Conservation (phyloP, 2,113 vertebrate genomes). For the Sciurus niger region DNA sequence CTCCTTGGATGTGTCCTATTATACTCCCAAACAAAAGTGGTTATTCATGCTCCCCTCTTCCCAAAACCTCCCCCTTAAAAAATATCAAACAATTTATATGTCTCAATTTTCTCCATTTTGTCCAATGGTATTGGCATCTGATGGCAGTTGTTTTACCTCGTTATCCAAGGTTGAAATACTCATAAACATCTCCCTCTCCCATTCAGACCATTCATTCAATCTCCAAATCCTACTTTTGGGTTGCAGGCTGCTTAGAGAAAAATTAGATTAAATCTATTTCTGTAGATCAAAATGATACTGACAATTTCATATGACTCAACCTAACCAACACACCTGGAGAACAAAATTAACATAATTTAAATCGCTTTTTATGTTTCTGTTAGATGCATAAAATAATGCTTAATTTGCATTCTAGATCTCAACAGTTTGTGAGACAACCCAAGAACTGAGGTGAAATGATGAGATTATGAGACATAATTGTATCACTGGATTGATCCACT, state of each 20-base stretch:
- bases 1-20: background rate
- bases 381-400: slow-evolving; percentile 36
- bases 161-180: background rate
- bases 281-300: slow-evolving; percentile 16
- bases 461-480: no score
- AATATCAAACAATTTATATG: background rate
- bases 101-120: slow-evolving; percentile 10
- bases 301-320: background rate
- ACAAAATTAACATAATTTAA: background rate
- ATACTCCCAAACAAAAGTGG: background rate
- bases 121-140: background rate
- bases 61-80: background rate
- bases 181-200: background rate
- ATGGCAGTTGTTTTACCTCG: background rate
- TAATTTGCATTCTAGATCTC: slow-evolving; percentile 6
- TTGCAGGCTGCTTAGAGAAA: background rate
- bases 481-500: no score
- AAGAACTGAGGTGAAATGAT: no score
- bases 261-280: slow-evolving; percentile 34
- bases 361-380: slow-evolving; percentile 32
- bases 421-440: no score
- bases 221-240: slow-evolving; percentile 13
- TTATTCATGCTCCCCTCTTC: background rate
- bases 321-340: background rate
- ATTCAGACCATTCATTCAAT: background rate